Conservation (phyloP, 2,113 vertebrate genomes). For the Dascyllus trimaculatus region DNA sequence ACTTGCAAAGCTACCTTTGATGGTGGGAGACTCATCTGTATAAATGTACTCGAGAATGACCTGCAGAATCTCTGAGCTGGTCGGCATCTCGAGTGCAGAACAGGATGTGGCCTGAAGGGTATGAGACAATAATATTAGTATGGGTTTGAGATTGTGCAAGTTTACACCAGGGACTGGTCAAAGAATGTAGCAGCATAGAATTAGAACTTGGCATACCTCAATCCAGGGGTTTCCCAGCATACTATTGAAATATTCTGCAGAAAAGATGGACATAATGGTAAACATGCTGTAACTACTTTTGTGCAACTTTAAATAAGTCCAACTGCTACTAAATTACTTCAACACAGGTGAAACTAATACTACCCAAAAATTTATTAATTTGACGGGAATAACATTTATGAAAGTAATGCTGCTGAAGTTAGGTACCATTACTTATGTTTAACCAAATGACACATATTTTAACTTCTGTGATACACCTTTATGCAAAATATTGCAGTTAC, state of each 20-base stretch:
- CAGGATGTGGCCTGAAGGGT: slow-evolving; percentile 90
- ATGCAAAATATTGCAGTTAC: not conserved
- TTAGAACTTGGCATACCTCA: slow-evolving; percentile 86
- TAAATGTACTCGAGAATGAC: slow-evolving; percentile 96
- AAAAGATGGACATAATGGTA: slow-evolving; percentile 38
- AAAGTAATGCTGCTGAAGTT: too few relatives aligned
- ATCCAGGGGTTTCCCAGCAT: slow-evolving; percentile 98
- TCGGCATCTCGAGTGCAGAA: slow-evolving; percentile 93
- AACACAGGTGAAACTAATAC: not conserved
- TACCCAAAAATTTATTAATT: not conserved
- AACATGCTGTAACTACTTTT: not conserved
- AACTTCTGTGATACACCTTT: not conserved
- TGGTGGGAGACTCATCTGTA: slow-evolving; percentile 90
- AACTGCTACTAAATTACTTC: not conserved
- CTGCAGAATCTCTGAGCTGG: slow-evolving; percentile 91
- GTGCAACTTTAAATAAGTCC: not conserved
- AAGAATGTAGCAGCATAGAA: not conserved
- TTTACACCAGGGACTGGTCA: not conserved
- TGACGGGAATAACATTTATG: too few relatives aligned
- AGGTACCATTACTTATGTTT: too few relatives aligned
- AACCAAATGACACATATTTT: not conserved
- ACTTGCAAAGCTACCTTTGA: slow-evolving; percentile 87
- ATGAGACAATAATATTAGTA: slow-evolving; percentile 6
- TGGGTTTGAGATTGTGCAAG: not conserved
- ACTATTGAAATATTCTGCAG: slow-evolving; percentile 96